phyloP scores from a whole-genome alignment of 2,797 vertebrate genomes.

The Natrix natrix region DNA sequence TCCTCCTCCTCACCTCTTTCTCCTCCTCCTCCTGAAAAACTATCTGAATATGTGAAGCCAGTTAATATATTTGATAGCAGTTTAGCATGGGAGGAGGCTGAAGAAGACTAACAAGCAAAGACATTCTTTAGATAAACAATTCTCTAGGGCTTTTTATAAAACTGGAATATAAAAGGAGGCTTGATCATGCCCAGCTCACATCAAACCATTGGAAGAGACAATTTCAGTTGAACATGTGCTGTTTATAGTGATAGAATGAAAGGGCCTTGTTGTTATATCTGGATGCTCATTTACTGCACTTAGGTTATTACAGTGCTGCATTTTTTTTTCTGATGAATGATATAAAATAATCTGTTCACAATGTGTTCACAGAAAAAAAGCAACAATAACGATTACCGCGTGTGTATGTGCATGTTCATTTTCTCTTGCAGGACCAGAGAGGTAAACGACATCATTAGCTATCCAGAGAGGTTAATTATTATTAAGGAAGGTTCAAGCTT shows the following conservation, averaged over 20 bases:
- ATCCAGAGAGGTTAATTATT: no score
- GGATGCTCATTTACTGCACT: neutral
- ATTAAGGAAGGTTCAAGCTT: no score
- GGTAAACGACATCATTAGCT: no score
- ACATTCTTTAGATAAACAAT: neutral
- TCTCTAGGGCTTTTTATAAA: neutral
- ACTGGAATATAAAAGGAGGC: neutral
- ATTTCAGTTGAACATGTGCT: neutral
- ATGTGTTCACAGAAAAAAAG: no score
- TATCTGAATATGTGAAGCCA: neutral
- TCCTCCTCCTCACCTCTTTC: no score
- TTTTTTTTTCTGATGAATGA: neutral
- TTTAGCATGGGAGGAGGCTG: neutral
- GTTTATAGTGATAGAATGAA: neutral
- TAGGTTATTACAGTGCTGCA: neutral
- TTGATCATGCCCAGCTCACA: neutral
- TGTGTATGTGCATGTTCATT: no score
- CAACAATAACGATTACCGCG: no score
- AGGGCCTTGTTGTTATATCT: neutral
- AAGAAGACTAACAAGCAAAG: neutral
- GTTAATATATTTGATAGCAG: neutral
- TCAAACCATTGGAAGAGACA: neutral
- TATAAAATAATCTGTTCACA: neutral
- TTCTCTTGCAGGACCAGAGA: no score
- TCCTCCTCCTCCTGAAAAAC: neutral